Evolutionary conservation across 2,888 invertebrate species (phyloP).

Genomic region (Nemoura dubitans): DNA sequence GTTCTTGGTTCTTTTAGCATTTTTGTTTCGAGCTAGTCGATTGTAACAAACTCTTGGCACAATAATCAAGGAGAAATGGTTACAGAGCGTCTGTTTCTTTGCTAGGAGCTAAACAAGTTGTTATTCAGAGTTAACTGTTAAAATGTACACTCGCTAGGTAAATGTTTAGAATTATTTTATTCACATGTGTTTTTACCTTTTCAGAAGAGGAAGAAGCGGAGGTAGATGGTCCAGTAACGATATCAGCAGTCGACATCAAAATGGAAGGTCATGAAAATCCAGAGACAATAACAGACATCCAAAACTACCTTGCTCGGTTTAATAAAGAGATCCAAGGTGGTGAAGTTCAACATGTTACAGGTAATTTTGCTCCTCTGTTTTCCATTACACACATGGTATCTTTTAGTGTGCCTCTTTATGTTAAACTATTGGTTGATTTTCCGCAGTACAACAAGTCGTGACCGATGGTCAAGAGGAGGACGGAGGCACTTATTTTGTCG

Average conservation of each 20-base stretch:
- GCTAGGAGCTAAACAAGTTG: no score
- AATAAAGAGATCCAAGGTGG: constrained; percentile 79
- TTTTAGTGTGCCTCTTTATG: not conserved
- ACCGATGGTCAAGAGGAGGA: constrained; percentile 60
- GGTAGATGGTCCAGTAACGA: not conserved
- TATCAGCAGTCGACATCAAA: constrained; percentile 50
- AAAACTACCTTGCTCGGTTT: constrained; percentile 82
- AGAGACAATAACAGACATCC: constrained; percentile 74
- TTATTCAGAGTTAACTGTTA: no score
- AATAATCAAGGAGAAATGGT: no score
- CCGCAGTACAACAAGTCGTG: constrained; percentile 53
- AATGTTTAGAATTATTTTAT: no score
- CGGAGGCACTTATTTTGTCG: constrained; percentile 81
- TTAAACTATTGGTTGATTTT: not conserved
- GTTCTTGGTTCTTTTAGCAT: no score
- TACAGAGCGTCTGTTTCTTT: no score
- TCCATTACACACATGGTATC: not conserved
- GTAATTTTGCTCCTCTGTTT: constrained; percentile 55
- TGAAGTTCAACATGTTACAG: constrained; percentile 59
- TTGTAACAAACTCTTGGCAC: no score
- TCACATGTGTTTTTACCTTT: not conserved
- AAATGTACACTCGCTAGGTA: no score
- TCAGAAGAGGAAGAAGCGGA: not conserved
- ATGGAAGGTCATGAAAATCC: constrained; percentile 54
- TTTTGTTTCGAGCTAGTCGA: no score